A percentile compares a stretch with the other conserved stretches of the same genome.
phyloP scores from a whole-genome alignment of 1,140 invertebrate genomes.

The Caerostris darwini region DNA sequence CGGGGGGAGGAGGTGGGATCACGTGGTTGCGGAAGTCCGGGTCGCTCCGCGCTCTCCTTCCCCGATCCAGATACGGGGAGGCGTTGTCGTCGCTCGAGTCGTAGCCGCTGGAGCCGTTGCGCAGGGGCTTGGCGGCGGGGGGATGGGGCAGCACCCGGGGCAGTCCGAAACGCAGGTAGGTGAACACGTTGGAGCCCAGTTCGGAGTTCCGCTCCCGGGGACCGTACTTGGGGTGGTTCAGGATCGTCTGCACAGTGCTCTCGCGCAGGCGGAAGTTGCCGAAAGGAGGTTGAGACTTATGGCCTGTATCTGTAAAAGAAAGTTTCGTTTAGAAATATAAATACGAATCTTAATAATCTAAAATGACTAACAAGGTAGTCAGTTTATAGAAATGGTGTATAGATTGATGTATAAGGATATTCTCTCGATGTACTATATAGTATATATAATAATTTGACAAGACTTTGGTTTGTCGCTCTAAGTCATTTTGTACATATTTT shows the following conservation, averaged over 20 bases:
- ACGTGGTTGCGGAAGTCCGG: constrained; percentile 87
- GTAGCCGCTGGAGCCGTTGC: constrained; percentile 91
- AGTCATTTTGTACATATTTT: too few species aligned
- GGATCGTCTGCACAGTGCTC: constrained; percentile 95
- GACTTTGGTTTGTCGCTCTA: too few species aligned
- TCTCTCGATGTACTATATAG: too few species aligned
- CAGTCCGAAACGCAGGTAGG: constrained; percentile 95
- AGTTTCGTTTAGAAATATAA: too few species aligned
- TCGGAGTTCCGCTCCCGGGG: constrained; percentile 86
- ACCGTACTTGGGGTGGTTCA: constrained; percentile 88
- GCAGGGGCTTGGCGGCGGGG: constrained; percentile 80
- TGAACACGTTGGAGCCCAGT: constrained; percentile 92
- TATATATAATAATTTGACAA: too few species aligned
- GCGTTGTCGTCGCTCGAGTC: constrained; percentile 89
- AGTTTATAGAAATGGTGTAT: too few species aligned
- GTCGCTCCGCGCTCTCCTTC: constrained; percentile 86
- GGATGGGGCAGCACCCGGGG: constrained; percentile 93
- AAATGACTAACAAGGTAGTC: too few species aligned
- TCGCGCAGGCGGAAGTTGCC: constrained; percentile 96
- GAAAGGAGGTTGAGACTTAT: constrained; percentile 77
- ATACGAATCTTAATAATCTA: too few species aligned
- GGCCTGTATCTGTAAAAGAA: constrained; percentile 50
- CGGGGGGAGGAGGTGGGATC: constrained; percentile 61
- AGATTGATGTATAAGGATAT: too few species aligned
- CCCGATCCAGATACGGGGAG: constrained; percentile 75